These are phyloP conservation scores for Caranx ignobilis DNA, from an alignment of 2,113 vertebrate species.

Conservation along the genomic window DNA sequence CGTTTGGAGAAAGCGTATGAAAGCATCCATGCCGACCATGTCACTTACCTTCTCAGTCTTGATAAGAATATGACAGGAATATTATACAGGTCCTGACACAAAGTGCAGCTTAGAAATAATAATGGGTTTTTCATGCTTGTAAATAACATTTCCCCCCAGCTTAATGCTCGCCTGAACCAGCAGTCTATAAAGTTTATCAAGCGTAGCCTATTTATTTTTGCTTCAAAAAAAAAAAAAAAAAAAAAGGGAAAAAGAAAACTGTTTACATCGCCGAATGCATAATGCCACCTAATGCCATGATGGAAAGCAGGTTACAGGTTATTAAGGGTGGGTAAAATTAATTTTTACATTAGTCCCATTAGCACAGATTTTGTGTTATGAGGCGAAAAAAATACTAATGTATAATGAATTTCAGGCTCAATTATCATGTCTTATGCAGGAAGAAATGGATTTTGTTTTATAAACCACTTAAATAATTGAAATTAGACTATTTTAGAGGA, in stretches of 20 bases:
- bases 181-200: conserved; percentile 23
- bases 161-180: background rate
- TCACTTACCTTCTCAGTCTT: background rate
- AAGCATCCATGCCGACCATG: background rate
- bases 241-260: background rate
- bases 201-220: conserved; percentile 19
- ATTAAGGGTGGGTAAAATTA: background rate
- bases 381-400: background rate
- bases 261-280: background rate
- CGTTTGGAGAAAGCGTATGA: background rate
- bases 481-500: background rate
- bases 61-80: background rate
- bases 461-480: background rate
- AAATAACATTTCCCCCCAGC: conserved; percentile 22
- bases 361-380: background rate
- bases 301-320: conserved; percentile 2
- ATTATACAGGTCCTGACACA: background rate
- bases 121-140: conserved; percentile 10
- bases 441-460: background rate
- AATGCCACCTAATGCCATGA: background rate
- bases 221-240: background rate
- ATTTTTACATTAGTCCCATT: background rate
- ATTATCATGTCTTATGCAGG: background rate
- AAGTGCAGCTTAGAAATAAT: conserved; percentile 3
- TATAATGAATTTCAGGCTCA: background rate